phyloP scores from a whole-genome alignment of 2,888 invertebrate genomes.

The Timandra comae region DNA sequence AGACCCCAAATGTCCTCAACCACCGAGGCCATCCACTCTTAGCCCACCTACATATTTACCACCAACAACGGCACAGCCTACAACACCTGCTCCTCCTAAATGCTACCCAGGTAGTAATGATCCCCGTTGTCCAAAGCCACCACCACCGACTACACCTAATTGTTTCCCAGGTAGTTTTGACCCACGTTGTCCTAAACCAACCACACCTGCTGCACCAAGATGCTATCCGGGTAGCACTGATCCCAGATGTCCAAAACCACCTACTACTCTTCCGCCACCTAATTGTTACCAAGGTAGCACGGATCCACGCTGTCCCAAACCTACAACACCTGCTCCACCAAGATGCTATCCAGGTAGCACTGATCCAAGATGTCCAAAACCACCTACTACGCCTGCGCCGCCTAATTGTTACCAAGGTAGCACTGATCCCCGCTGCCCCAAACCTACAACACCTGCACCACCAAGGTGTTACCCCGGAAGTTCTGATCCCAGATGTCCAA shows the following conservation, averaged over 20 bases:
- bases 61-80: slow-evolving; percentile 4
- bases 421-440: slow-evolving; percentile 36
- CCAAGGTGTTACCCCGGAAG: slow-evolving; percentile 31
- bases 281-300: slow-evolving; percentile 34
- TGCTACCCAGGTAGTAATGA: slow-evolving; percentile 11
- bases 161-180: slow-evolving; percentile 20
- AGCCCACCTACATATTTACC: slow-evolving; percentile 26
- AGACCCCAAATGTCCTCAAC: slow-evolving; percentile 17
- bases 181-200: slow-evolving; percentile 28
- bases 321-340: slow-evolving; percentile 24
- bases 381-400: slow-evolving; percentile 10
- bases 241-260: slow-evolving; percentile 8
- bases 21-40: slow-evolving; percentile 20
- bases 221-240: slow-evolving; percentile 16
- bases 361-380: slow-evolving; percentile 33
- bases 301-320: slow-evolving; percentile 41
- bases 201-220: slow-evolving; percentile 14
- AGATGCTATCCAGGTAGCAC: slow-evolving; percentile 38
- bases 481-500: slow-evolving; percentile 33
- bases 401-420: slow-evolving; percentile 17
- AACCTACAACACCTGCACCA: slow-evolving; percentile 29
- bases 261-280: slow-evolving; percentile 24
- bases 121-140: slow-evolving; percentile 11
- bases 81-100: slow-evolving; percentile 4
- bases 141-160: slow-evolving; percentile 8